phyloP scores from a whole-genome alignment of 2,888 invertebrate genomes.

The Trichogramma evanescens region DNA sequence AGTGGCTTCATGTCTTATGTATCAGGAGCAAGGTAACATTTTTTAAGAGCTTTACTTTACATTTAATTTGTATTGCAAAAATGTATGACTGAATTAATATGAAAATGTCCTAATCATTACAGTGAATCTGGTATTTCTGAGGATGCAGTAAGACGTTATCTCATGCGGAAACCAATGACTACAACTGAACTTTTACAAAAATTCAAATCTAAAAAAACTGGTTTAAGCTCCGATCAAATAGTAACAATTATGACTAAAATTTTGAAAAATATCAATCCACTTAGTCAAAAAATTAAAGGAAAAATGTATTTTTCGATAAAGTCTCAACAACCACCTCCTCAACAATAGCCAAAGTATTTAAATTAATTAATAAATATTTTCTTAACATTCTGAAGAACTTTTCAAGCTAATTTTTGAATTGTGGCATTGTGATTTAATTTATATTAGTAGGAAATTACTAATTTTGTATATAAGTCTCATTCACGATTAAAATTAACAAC shows the following conservation, averaged over 20 bases:
- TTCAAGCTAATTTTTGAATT: too few species aligned
- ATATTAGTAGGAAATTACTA: too few species aligned
- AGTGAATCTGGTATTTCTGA: slow-evolving; percentile 88
- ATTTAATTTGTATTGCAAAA: not conserved
- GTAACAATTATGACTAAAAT: slow-evolving; percentile 92
- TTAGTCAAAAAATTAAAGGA: slow-evolving; percentile 83
- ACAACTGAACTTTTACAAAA: slow-evolving; percentile 91
- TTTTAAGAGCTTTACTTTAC: not conserved
- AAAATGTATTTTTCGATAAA: slow-evolving; percentile 92
- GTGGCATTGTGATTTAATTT: too few species aligned
- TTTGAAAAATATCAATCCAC: slow-evolving; percentile 88
- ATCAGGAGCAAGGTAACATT: slow-evolving; percentile 48
- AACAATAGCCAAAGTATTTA: slow-evolving; percentile 16
- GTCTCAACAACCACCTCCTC: slow-evolving; percentile 41
- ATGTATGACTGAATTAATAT: not conserved
- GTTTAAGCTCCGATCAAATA: slow-evolving; percentile 81
- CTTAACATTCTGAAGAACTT: too few species aligned
- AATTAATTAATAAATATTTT: slow-evolving; percentile 13
- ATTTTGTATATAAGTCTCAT: too few species aligned
- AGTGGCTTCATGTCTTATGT: slow-evolving; percentile 45
- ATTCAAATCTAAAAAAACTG: slow-evolving; percentile 90
- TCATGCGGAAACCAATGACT: slow-evolving; percentile 96
- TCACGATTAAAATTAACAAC: too few species aligned
- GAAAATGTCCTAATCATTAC: slow-evolving; percentile 25
- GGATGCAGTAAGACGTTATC: slow-evolving; percentile 87